These are phyloP conservation scores for Stictocephala bisonia DNA, from an alignment of 2,888 invertebrate genomes.

Conservation along the genomic window DNA sequence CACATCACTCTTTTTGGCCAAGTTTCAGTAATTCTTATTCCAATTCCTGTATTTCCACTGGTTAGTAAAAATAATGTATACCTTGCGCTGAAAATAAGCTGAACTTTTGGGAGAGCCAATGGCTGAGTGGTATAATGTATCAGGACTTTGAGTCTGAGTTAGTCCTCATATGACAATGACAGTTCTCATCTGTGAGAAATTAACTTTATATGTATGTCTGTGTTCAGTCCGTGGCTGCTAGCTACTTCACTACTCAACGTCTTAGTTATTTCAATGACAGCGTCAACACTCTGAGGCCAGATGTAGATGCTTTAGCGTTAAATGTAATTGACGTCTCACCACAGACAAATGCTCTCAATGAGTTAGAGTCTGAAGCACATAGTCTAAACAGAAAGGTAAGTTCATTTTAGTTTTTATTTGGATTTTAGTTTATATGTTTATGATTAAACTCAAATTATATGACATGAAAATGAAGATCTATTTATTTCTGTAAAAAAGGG, in stretches of 20 bases:
- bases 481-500: no score
- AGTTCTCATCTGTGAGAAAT: neutral
- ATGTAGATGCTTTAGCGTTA: slow-evolving; percentile 75
- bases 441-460: no score
- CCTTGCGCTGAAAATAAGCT: no score
- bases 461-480: no score
- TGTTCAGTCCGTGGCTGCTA: slow-evolving; percentile 80
- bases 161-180: no score
- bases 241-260: slow-evolving; percentile 88
- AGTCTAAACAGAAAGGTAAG: slow-evolving; percentile 40
- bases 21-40: no score
- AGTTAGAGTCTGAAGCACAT: slow-evolving; percentile 65
- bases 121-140: no score
- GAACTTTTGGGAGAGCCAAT: no score
- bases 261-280: slow-evolving; percentile 84
- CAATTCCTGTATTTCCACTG: no score
- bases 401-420: neutral
- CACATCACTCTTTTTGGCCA: no score
- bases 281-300: slow-evolving; percentile 74
- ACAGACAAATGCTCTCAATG: slow-evolving; percentile 71
- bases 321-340: slow-evolving; percentile 75
- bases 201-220: slow-evolving; percentile 17
- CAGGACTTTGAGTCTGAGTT: no score
- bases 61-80: no score
- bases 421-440: neutral